Percentiles rank a stretch among this genome's conserved stretches.
Conservation (phyloP, 1,140 invertebrate species). For the Leptinotarsa undecemlineata region DNA sequence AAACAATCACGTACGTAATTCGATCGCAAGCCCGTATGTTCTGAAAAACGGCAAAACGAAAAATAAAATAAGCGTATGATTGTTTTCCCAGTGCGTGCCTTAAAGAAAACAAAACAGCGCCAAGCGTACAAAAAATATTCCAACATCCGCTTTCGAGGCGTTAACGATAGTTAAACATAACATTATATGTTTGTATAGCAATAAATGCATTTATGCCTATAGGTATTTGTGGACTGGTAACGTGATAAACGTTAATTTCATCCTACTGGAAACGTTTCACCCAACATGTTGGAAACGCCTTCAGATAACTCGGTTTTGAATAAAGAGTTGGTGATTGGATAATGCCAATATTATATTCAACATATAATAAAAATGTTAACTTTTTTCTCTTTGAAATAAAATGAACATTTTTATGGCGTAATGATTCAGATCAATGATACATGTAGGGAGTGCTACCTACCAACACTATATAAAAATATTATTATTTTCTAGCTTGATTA, state of each 20-base stretch:
- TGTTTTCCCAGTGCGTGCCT: slow-evolving; percentile 15
- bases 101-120: slow-evolving; percentile 16
- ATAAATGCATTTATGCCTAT: slow-evolving; percentile 21
- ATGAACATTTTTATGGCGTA: too few species aligned
- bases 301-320: too few species aligned
- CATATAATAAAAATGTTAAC: too few species aligned
- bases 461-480: too few species aligned
- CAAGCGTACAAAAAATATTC: slow-evolving; percentile 21
- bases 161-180: slow-evolving; percentile 21
- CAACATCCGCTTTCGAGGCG: slow-evolving; percentile 27
- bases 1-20: slow-evolving; percentile 21
- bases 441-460: too few species aligned
- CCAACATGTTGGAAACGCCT: too few species aligned
- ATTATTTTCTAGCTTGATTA: too few species aligned
- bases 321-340: too few species aligned
- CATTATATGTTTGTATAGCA: slow-evolving; percentile 17
- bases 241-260: neutral
- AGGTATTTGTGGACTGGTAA: slow-evolving; percentile 20
- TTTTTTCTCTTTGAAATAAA: too few species aligned
- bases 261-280: too few species aligned
- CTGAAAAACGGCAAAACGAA: neutral
- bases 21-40: neutral
- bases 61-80: slow-evolving; percentile 21
- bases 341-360: too few species aligned
- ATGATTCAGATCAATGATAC: too few species aligned